Evolutionary conservation across 2,888 invertebrate genomes (phyloP).

Genomic region (Amblyjoppa fuscipennis): DNA sequence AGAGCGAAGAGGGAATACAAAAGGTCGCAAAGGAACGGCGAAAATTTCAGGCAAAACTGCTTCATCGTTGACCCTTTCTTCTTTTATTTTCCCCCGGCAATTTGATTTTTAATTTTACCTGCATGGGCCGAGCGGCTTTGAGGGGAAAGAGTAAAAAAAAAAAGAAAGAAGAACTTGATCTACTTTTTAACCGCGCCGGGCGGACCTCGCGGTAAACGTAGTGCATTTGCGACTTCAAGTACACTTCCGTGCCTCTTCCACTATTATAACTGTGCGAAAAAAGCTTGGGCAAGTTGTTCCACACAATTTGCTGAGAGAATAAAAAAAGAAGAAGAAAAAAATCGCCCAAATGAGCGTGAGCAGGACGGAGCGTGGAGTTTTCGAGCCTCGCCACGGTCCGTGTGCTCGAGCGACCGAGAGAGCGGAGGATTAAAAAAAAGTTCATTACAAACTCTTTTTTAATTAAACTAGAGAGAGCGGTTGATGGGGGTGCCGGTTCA

Average conservation of each 20-base stretch:
- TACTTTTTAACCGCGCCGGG: neutral
- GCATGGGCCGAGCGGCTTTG: neutral
- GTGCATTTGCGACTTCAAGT: conserved; percentile 19
- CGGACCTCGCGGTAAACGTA: conserved; percentile 5
- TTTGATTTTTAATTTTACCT: conserved; percentile 1
- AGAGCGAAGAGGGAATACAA: neutral
- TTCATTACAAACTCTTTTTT: conserved; percentile 50
- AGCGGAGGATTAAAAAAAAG: conserved; percentile 28
- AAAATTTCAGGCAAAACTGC: neutral
- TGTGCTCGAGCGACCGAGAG: conserved; percentile 24
- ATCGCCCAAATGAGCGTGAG: conserved; percentile 5
- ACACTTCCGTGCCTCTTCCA: neutral
- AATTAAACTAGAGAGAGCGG: conserved; percentile 53
- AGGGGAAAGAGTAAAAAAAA: neutral
- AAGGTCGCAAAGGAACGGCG: neutral
- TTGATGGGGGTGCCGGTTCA: neutral
- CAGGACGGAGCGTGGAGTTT: neutral
- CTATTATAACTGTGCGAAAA: neutral
- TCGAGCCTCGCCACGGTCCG: conserved; percentile 5
- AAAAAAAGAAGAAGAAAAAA: conserved; percentile 1
- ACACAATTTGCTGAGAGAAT: conserved; percentile 5
- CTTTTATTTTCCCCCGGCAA: neutral
- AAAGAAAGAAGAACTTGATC: neutral
- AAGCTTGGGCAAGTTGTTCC: conserved; percentile 16
- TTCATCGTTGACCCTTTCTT: neutral